A percentile compares a stretch with the other conserved stretches of the same genome.
Evolutionary conservation across 2,888 invertebrate genomes (phyloP).

Genomic region (Andrena dorsata): DNA sequence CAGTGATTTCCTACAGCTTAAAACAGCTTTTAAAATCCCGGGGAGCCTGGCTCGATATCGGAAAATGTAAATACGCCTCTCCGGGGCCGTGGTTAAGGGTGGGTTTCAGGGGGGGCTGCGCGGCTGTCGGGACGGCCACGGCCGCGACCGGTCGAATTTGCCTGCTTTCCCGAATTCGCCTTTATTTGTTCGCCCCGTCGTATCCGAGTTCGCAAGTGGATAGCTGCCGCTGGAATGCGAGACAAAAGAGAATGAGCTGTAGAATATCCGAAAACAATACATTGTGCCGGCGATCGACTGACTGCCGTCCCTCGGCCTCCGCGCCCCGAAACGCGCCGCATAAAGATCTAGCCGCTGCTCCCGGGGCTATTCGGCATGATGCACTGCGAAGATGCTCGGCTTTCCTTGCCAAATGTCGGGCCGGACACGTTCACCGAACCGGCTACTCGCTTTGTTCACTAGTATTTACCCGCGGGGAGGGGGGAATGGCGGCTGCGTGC

Average conservation of each 20-base stretch:
- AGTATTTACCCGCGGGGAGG: neutral
- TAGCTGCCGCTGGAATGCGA: constrained; percentile 62
- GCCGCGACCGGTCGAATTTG: no score
- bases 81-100: neutral
- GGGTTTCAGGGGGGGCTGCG: neutral
- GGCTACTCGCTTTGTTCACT: constrained; percentile 40
- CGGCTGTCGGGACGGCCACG: neutral
- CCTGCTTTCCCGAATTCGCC: constrained; percentile 36
- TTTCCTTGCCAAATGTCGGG: constrained; percentile 70
- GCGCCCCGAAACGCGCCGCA: constrained; percentile 51
- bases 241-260: constrained; percentile 74
- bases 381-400: constrained; percentile 47
- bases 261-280: constrained; percentile 81
- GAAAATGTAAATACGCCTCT: constrained; percentile 55
- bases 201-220: constrained; percentile 57
- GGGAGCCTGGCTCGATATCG: constrained; percentile 50
- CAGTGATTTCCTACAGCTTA: constrained; percentile 54
- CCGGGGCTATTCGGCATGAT: constrained; percentile 60
- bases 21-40: constrained; percentile 64
- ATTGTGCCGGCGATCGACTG: constrained; percentile 71
- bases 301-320: constrained; percentile 16
- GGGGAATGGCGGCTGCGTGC: neutral
- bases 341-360: constrained; percentile 68
- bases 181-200: constrained; percentile 51
- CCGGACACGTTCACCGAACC: constrained; percentile 36